Percentiles rank a stretch among this genome's conserved stretches.
Evolutionary conservation across 2,113 vertebrate genomes (phyloP).

Genomic region (Symphodus melops): DNA sequence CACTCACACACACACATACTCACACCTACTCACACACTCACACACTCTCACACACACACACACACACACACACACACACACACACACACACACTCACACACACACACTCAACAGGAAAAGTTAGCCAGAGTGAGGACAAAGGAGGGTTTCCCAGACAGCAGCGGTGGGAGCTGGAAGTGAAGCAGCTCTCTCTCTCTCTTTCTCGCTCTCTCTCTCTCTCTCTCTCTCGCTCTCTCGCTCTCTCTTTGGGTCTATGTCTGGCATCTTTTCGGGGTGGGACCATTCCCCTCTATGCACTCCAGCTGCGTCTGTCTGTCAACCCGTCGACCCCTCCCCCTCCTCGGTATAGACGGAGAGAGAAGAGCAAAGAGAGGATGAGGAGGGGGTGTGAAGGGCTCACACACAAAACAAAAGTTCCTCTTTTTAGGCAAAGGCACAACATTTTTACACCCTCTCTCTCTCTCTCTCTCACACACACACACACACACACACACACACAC

Average conservation of each 20-base stretch:
- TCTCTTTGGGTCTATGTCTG: slow-evolving; percentile 56
- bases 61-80: slow-evolving; percentile 1
- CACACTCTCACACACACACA: slow-evolving; percentile 4
- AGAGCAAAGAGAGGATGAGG: slow-evolving; percentile 11
- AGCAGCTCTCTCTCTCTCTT: slow-evolving; percentile 24
- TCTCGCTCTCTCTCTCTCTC: slow-evolving; percentile 11
- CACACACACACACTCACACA: slow-evolving; percentile 1
- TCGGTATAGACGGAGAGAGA: slow-evolving; percentile 67
- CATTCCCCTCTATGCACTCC: slow-evolving; percentile 63
- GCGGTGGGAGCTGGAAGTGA: slow-evolving; percentile 61
- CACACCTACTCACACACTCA: slow-evolving; percentile 5
- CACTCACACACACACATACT: too few relatives aligned
- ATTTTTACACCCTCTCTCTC: slow-evolving; percentile 74
- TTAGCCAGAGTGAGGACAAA: slow-evolving; percentile 71
- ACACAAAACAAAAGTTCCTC: slow-evolving; percentile 73
- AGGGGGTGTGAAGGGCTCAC: slow-evolving; percentile 45
- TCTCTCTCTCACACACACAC: too few relatives aligned
- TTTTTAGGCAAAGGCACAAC: slow-evolving; percentile 63
- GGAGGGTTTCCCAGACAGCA: slow-evolving; percentile 59
- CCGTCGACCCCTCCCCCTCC: slow-evolving; percentile 64
- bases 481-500: neutral
- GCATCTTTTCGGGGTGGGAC: slow-evolving; percentile 68
- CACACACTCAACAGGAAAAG: slow-evolving; percentile 59
- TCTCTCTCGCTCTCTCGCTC: slow-evolving; percentile 32
- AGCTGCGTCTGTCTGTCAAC: slow-evolving; percentile 77